A percentile compares a stretch with the other conserved stretches of the same genome.
Evolutionary conservation across 2,797 vertebrate species (phyloP).

Genomic region (Arnoldichthys spilopterus): DNA sequence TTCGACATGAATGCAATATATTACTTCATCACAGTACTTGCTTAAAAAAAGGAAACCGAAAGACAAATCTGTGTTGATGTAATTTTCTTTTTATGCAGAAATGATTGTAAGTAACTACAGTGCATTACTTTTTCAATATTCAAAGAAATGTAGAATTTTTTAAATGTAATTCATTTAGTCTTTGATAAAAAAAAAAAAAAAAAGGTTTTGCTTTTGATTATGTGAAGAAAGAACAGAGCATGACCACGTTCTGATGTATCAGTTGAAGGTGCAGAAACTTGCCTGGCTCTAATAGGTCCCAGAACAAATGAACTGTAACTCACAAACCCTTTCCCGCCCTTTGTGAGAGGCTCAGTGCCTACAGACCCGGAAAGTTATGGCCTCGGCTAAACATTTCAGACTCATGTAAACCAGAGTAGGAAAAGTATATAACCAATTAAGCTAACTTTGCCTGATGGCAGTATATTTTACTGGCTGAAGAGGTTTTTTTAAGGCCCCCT

Average conservation of each 20-base stretch:
- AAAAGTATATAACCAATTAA: constrained; percentile 72
- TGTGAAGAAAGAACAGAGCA: background rate
- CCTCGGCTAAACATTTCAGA: constrained; percentile 44
- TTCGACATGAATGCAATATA: background rate
- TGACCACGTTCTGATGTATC: constrained; percentile 14
- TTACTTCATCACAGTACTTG: background rate
- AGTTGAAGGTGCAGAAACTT: constrained; percentile 6
- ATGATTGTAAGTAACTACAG: background rate
- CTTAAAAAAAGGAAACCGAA: background rate
- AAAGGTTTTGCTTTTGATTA: background rate
- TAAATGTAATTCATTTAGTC: background rate
- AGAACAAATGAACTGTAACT: constrained; percentile 53
- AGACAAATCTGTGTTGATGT: background rate
- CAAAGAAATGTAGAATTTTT: background rate
- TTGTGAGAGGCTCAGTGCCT: constrained; percentile 47
- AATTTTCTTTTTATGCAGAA: background rate
- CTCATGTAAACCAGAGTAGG: constrained; percentile 48
- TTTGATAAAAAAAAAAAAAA: too few relatives aligned
- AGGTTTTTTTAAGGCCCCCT: constrained; percentile 64
- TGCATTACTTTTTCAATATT: background rate
- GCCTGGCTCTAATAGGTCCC: constrained; percentile 44
- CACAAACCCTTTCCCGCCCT: constrained; percentile 17
- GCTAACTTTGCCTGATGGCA: constrained; percentile 69
- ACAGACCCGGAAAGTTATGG: constrained; percentile 44
- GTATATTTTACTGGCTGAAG: constrained; percentile 64